A percentile compares a stretch with the other conserved stretches of the same genome.
phyloP scores from a whole-genome alignment of 2,113 vertebrate genomes.

The Solenodon paradoxus region DNA sequence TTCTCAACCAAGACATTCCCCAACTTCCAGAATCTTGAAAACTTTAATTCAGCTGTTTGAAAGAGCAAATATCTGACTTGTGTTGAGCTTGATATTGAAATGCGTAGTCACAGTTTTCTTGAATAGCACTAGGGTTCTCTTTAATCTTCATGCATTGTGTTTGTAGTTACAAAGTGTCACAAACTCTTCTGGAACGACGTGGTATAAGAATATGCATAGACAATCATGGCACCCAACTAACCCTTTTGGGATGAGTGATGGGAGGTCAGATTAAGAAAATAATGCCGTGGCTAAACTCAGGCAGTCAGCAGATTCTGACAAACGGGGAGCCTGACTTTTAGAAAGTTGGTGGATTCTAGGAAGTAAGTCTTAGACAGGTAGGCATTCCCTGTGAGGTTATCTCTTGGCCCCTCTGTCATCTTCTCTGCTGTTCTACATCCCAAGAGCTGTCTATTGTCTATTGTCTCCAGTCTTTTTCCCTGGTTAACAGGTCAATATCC shows the following conservation, averaged over 20 bases:
- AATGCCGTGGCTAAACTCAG: not conserved
- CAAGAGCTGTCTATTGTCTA: not conserved
- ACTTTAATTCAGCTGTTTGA: not conserved
- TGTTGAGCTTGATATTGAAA: not conserved
- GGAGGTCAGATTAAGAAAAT: not conserved
- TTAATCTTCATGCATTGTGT: not conserved
- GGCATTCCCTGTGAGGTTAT: not conserved
- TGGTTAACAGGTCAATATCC: not conserved
- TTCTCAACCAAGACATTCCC: not conserved
- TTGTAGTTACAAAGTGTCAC: not conserved
- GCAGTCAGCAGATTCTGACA: not conserved
- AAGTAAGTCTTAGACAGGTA: not conserved
- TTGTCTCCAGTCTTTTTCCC: not conserved
- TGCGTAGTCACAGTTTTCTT: not conserved
- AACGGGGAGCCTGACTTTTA: not conserved
- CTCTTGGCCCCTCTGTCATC: not conserved
- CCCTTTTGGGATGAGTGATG: not conserved
- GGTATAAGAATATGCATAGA: too few relatives aligned
- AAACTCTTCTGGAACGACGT: not conserved
- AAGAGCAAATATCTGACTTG: too few relatives aligned
- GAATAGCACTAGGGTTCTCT: not conserved
- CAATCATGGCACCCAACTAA: not conserved
- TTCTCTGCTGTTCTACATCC: not conserved
- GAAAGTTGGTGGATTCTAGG: not conserved
- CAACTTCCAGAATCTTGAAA: not conserved